A percentile compares a stretch with the other conserved stretches of the same genome.
These are phyloP conservation scores for Brachionus calyciflorus DNA, from an alignment of 1,140 invertebrate genomes.

Conservation along the genomic window DNA sequence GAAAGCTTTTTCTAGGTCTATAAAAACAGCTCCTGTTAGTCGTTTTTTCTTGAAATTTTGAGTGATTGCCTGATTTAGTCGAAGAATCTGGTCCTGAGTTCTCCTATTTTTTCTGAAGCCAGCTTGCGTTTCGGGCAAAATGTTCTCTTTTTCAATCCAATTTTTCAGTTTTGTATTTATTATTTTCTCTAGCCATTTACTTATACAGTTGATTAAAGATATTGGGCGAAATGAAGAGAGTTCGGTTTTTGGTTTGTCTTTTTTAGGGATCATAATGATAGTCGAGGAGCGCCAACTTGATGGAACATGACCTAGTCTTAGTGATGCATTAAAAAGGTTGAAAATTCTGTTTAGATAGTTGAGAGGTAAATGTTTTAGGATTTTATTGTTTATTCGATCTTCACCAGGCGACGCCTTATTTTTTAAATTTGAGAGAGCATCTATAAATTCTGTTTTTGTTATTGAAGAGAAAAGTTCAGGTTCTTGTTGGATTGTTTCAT, in stretches of 20 bases:
- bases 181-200: constrained; percentile 47
- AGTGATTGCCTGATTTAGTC: constrained; percentile 54
- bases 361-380: not conserved
- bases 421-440: too few species aligned
- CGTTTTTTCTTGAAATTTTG: not conserved
- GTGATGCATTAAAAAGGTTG: not conserved
- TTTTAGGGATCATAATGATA: constrained; percentile 46
- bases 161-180: constrained; percentile 24
- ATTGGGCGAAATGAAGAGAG: constrained; percentile 46
- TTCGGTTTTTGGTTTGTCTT: constrained; percentile 33
- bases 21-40: not conserved
- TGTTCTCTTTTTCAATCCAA: constrained; percentile 22
- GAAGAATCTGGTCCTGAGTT: constrained; percentile 54
- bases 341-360: not conserved
- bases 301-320: constrained; percentile 33
- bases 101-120: constrained; percentile 53
- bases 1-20: constrained; percentile 51
- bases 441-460: too few species aligned
- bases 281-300: constrained; percentile 14
- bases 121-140: constrained; percentile 40
- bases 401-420: too few species aligned
- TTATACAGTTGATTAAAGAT: constrained; percentile 14
- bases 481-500: not conserved
- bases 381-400: not conserved
- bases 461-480: not conserved